These are phyloP conservation scores for Motacilla alba DNA, from an alignment of 2,113 vertebrate genomes.

Conservation along the genomic window DNA sequence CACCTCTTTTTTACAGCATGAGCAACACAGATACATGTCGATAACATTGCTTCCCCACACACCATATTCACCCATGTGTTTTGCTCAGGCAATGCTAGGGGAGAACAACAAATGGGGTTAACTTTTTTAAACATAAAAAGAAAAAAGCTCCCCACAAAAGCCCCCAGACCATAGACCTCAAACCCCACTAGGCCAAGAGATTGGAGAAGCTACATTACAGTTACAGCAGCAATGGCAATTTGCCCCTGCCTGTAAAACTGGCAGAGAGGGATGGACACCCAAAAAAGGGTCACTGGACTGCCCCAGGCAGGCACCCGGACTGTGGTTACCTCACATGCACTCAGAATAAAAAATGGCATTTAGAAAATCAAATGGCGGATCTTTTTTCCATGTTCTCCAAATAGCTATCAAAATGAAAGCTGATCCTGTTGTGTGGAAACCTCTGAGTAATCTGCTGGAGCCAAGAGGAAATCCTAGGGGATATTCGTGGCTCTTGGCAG, in stretches of 20 bases:
- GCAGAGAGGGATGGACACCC: background rate
- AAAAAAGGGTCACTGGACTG: background rate
- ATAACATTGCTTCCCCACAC: accelerated
- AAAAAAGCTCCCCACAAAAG: background rate
- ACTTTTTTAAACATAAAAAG: background rate
- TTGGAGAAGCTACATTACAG: background rate
- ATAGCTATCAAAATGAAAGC: background rate
- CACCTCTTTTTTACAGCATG: background rate
- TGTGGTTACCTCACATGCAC: background rate
- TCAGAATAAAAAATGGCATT: background rate
- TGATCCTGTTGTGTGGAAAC: background rate
- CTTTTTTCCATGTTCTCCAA: background rate
- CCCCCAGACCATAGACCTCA: background rate
- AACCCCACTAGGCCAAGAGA: background rate
- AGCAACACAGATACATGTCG: background rate
- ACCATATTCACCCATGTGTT: background rate
- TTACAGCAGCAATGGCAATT: background rate
- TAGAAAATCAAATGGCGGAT: background rate
- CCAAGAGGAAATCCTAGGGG: background rate
- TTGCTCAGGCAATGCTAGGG: background rate
- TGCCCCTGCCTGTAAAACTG: background rate
- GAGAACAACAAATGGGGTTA: background rate
- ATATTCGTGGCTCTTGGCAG: background rate
- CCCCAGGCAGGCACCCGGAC: background rate
- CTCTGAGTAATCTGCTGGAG: background rate